phyloP scores from a whole-genome alignment of 1,140 invertebrate genomes.

The Mya arenaria region DNA sequence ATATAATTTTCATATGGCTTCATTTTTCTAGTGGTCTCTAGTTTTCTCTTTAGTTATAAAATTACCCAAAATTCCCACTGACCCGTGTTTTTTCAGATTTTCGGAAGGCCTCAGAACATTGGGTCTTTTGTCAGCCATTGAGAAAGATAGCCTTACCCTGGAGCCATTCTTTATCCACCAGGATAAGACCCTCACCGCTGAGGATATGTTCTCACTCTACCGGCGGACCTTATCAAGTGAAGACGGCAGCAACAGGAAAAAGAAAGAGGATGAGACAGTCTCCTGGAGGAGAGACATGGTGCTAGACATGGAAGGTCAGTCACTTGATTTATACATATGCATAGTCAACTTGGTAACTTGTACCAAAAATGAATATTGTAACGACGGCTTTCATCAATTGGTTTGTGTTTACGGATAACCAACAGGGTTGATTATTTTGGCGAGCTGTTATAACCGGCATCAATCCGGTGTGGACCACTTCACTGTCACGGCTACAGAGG shows the following conservation, averaged over 20 bases:
- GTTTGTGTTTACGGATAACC: constrained; percentile 14
- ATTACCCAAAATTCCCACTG: constrained; percentile 16
- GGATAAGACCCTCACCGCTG: constrained; percentile 16
- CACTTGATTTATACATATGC: constrained; percentile 21
- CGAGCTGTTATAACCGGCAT: no score
- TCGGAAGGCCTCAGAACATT: constrained; percentile 19
- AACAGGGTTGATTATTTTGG: no score
- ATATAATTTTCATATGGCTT: constrained; percentile 12
- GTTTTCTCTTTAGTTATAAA: no score
- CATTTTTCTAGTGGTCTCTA: background rate
- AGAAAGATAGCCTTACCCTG: constrained; percentile 15
- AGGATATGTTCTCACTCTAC: constrained; percentile 21
- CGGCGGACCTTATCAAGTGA: constrained; percentile 5
- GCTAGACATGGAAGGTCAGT: constrained; percentile 26
- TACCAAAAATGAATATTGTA: constrained; percentile 17
- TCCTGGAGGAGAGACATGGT: constrained; percentile 28
- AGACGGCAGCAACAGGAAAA: constrained; percentile 27
- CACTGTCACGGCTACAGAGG: no score
- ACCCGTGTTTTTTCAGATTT: constrained; percentile 29
- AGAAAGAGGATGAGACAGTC: constrained; percentile 24
- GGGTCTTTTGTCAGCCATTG: constrained; percentile 22
- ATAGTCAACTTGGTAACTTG: constrained; percentile 11
- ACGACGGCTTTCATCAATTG: constrained; percentile 12
- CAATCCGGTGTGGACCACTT: no score
- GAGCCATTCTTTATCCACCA: constrained; percentile 22